Percentiles rank a stretch among this genome's conserved stretches.
These are phyloP conservation scores for Mactromeris polynyma DNA, from an alignment of 2,888 invertebrate genomes.

Conservation along the genomic window DNA sequence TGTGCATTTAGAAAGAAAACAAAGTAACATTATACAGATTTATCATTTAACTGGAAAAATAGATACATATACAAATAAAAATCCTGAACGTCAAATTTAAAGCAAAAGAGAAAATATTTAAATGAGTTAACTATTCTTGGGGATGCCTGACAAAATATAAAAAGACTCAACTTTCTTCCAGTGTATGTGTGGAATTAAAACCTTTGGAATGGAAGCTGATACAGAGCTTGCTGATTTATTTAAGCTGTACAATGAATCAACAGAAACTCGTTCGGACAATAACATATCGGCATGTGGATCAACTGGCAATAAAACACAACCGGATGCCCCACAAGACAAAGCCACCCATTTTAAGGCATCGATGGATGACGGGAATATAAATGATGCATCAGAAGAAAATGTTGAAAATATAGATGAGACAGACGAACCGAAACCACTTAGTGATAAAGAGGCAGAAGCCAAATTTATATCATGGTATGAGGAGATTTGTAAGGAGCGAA, in stretches of 20 bases:
- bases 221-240: background rate
- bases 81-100: too few species aligned
- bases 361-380: background rate
- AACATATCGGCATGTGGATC: too few species aligned
- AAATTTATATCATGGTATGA: constrained; percentile 57
- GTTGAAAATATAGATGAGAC: background rate
- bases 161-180: background rate
- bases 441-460: constrained; percentile 43
- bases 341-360: too few species aligned
- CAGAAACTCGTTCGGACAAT: background rate
- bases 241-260: background rate
- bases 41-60: too few species aligned
- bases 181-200: background rate
- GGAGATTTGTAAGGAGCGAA: constrained; percentile 40
- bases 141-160: background rate
- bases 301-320: too few species aligned
- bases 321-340: too few species aligned
- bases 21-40: too few species aligned
- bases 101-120: too few species aligned
- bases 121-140: too few species aligned
- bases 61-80: too few species aligned
- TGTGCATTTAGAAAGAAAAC: too few species aligned
- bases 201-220: background rate
- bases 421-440: constrained; percentile 4
- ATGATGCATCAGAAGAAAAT: background rate